Evolutionary conservation across 2,797 vertebrate species (phyloP).

Genomic region (Myripristis murdjan): DNA sequence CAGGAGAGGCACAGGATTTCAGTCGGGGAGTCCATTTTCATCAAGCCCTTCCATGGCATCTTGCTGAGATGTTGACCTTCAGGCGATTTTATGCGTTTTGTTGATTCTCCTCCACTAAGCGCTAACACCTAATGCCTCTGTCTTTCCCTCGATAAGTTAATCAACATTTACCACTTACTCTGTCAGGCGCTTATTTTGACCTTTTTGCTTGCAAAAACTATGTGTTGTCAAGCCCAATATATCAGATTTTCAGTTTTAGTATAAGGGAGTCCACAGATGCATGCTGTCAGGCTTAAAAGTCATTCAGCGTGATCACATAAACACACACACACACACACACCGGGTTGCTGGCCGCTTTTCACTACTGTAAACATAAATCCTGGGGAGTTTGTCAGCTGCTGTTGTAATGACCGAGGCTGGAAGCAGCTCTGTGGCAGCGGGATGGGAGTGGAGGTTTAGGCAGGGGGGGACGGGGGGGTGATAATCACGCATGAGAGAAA

Average conservation of each 20-base stretch:
- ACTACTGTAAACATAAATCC: slow-evolving; percentile 64
- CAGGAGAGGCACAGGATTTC: slow-evolving; percentile 29
- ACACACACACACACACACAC: slow-evolving; percentile 1
- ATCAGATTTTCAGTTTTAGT: slow-evolving; percentile 12
- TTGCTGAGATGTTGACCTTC: slow-evolving; percentile 39
- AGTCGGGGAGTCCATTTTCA: slow-evolving; percentile 45
- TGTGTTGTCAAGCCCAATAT: background rate
- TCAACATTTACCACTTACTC: background rate
- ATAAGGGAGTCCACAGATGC: slow-evolving; percentile 14
- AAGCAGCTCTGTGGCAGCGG: slow-evolving; percentile 64
- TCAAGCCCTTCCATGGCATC: slow-evolving; percentile 6
- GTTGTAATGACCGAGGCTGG: slow-evolving; percentile 64
- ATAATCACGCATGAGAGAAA: slow-evolving; percentile 75
- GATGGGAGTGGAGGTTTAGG: slow-evolving; percentile 37
- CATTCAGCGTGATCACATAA: too few species aligned
- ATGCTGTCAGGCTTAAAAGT: slow-evolving; percentile 45
- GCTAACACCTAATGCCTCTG: too few species aligned
- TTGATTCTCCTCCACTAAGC: too few species aligned
- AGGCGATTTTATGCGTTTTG: too few species aligned
- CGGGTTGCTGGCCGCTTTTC: background rate
- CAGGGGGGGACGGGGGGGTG: slow-evolving; percentile 46
- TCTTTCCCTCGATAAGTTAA: background rate
- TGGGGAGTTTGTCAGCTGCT: slow-evolving; percentile 51
- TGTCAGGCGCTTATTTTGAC: background rate
- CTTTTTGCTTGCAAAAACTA: background rate